Conservation (phyloP, 2,113 vertebrate genomes). For the human region DNA sequence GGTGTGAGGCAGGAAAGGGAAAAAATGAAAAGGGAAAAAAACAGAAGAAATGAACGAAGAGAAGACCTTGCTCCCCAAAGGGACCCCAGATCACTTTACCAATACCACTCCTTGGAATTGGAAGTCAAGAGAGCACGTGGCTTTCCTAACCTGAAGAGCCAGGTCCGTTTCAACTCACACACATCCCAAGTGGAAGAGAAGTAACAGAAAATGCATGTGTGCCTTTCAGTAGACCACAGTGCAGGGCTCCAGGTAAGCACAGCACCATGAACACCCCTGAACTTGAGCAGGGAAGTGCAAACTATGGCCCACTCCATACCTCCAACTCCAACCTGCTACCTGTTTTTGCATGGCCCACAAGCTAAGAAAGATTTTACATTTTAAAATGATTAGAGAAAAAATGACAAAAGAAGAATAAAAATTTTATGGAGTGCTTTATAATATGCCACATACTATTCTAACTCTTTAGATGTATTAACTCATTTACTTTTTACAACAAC, state of each 20-base stretch:
- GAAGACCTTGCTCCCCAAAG: not conserved
- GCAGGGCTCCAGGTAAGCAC: not conserved
- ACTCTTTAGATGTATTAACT: not conserved
- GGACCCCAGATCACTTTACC: not conserved
- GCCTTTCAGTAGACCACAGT: not conserved
- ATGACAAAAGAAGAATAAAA: not conserved
- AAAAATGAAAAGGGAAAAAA: not conserved
- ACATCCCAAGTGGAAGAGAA: not conserved
- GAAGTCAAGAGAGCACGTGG: not conserved
- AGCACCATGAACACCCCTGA: not conserved
- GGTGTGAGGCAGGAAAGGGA: not conserved
- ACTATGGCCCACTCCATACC: not conserved
- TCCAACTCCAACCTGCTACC: not conserved
- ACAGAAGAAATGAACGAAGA: not conserved
- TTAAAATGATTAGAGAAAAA: not conserved
- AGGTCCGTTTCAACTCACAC: not conserved
- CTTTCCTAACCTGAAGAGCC: not conserved
- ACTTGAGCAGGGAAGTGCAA: not conserved
- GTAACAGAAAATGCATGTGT: not conserved
- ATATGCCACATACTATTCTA: not conserved
- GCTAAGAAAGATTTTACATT: slow-evolving; percentile 2
- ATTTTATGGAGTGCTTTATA: not conserved
- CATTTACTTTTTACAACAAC: slow-evolving; percentile 15
- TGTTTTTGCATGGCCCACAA: not conserved
- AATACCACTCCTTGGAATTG: not conserved